Conservation (phyloP, 2,797 vertebrate species). For the Sebastes aleutianus region DNA sequence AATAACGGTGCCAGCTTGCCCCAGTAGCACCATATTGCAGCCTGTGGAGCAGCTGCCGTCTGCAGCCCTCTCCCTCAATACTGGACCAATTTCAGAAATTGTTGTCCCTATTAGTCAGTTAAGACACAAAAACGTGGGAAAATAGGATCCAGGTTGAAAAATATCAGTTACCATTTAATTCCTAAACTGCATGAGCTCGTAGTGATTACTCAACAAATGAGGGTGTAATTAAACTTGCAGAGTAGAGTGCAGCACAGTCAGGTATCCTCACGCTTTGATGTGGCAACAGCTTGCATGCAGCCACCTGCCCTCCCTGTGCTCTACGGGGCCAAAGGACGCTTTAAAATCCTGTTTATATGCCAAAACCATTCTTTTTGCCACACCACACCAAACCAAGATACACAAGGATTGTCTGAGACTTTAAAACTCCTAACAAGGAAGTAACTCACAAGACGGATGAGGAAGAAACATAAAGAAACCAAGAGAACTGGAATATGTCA, state of each 20-base stretch:
- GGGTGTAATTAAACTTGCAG: neutral
- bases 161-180: neutral
- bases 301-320: neutral
- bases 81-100: neutral
- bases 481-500: neutral
- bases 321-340: neutral
- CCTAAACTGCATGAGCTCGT: neutral
- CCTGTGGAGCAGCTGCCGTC: too few relatives aligned
- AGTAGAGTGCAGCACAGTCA: neutral
- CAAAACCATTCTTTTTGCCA: neutral
- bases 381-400: neutral
- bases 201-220: neutral
- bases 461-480: neutral
- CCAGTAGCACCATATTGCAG: too few relatives aligned
- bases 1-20: too few relatives aligned
- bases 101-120: neutral
- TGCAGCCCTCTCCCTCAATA: too few relatives aligned
- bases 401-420: neutral
- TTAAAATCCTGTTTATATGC: neutral
- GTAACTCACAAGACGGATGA: neutral
- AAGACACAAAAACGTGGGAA: neutral
- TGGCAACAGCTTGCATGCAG: conserved; percentile 7
- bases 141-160: neutral
- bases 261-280: neutral
- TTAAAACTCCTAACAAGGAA: neutral